Evolutionary conservation across 2,113 vertebrate genomes (phyloP).

Genomic region (Alosa alosa): DNA sequence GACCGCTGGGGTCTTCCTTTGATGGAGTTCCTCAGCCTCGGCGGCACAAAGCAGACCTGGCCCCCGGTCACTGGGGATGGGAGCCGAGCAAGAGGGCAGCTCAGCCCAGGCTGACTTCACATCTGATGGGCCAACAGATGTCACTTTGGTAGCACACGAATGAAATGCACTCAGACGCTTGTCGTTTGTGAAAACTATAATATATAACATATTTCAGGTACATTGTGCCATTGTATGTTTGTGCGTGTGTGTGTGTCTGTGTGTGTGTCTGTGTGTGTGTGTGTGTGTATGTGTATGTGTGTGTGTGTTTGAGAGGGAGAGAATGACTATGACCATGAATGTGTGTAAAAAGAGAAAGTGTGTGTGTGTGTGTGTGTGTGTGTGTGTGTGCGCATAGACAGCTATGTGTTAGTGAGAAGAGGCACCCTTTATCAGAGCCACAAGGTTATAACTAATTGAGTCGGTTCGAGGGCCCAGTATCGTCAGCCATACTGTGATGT

Average conservation of each 20-base stretch:
- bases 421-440: neutral
- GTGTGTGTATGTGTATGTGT: neutral
- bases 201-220: neutral
- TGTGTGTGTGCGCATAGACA: neutral
- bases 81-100: slow-evolving; percentile 31
- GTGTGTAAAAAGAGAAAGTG: neutral
- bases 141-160: neutral
- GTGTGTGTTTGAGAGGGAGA: neutral
- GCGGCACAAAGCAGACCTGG: slow-evolving; percentile 35
- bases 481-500: slow-evolving; percentile 23
- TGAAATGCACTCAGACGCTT: neutral
- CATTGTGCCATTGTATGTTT: neutral
- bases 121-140: slow-evolving; percentile 38
- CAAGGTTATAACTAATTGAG: neutral
- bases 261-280: neutral
- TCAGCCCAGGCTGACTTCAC: slow-evolving; percentile 30
- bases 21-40: slow-evolving; percentile 36
- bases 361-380: neutral
- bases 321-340: neutral
- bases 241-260: neutral
- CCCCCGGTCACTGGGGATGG: neutral
- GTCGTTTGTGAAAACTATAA: neutral
- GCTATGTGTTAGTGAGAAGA: neutral
- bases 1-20: slow-evolving; percentile 36
- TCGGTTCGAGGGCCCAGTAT: neutral